Evolutionary conservation across 1,140 invertebrate species (phyloP), one percentile per base, ranked within the genome.

Genomic region (Drosophila subpulchrella): DNA sequence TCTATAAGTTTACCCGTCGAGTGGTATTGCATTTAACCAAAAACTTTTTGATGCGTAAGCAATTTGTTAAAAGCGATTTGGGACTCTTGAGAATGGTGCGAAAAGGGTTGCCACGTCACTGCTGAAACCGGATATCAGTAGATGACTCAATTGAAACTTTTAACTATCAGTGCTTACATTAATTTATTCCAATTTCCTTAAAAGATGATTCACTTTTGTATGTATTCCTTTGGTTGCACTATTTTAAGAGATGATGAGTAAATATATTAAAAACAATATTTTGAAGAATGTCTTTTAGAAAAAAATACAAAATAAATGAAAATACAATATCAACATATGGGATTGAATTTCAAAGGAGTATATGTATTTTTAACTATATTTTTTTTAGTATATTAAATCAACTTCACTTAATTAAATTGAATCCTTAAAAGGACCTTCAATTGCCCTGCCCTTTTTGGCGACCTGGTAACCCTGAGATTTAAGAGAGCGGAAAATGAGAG

Each of bases 41-140:
- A 72, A 55, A 58, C 51, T 58, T 83, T 61, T 66, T 12, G 65
- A 68, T 84, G 66, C 58, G 76, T 84, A 85, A 84, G 81, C 81
- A 83, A 12, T 82, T 82, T 55, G 42, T 27, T 61, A 17, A 70
- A 68, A 67, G 36, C 58, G 27, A 63, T 63, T 66, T 58, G 58
- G 32, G n/a, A 15, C 39, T 48, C 32, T 72, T 54, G 32, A 51
- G 46, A 17, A 50, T 48, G 46, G 63, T 67, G 60, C 13, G 10
- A 38, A 27, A 13, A 75, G 81, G 47, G 81, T 80, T 80, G 76
- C 36, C 81, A 20, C 47, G 36, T 36, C 32, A 66, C 27, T 0
- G 50, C 30, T 10, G n/a, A 71, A 50, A 36, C 36, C 65, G 6
- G 17, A 36, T 6, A 71, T 56, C 48, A 32, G 27, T 1, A 13